Percentiles rank a stretch among this genome's conserved stretches.
Conservation (phyloP, 2,888 invertebrate species). For the Xylota segnis region DNA sequence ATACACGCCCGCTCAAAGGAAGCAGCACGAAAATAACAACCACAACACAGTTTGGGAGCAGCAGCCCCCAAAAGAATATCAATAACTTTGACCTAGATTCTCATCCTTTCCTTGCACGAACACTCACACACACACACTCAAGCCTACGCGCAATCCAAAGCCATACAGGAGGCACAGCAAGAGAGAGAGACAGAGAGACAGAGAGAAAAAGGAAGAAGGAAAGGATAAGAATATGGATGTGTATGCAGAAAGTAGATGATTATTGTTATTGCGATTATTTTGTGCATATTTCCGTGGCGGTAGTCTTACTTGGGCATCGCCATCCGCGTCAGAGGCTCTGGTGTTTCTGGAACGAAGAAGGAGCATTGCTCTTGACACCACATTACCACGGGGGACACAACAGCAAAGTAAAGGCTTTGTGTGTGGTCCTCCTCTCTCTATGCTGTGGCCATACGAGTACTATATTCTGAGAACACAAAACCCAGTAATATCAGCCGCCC, state of each 20-base stretch:
- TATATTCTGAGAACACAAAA: conserved; percentile 31
- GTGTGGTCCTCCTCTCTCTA: neutral
- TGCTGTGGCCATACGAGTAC: conserved; percentile 6
- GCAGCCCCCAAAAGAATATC: conserved; percentile 64
- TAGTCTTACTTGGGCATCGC: conserved; percentile 34
- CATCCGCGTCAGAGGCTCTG: conserved; percentile 1
- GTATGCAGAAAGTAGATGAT: conserved; percentile 63
- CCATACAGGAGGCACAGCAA: no score
- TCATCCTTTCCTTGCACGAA: conserved; percentile 17
- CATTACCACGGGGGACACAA: conserved; percentile 45
- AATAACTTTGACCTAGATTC: conserved; percentile 75
- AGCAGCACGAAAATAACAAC: conserved; percentile 71
- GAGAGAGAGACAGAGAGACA: neutral
- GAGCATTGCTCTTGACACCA: conserved; percentile 55
- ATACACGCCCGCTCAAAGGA: conserved; percentile 43
- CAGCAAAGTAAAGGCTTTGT: conserved; percentile 48
- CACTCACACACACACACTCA: conserved; percentile 4
- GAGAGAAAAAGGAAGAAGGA: conserved; percentile 13
- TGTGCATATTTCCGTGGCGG: conserved; percentile 54
- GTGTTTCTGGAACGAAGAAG: conserved; percentile 6
- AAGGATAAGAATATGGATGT: conserved; percentile 38
- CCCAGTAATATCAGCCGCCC: conserved; percentile 29
- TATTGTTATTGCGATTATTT: conserved; percentile 68
- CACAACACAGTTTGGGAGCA: conserved; percentile 44
- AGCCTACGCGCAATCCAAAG: no score